Base-by-base conservation (phyloP, 2,797 vertebrate species). In the Microctenopoma stevenorrisi region DNA sequence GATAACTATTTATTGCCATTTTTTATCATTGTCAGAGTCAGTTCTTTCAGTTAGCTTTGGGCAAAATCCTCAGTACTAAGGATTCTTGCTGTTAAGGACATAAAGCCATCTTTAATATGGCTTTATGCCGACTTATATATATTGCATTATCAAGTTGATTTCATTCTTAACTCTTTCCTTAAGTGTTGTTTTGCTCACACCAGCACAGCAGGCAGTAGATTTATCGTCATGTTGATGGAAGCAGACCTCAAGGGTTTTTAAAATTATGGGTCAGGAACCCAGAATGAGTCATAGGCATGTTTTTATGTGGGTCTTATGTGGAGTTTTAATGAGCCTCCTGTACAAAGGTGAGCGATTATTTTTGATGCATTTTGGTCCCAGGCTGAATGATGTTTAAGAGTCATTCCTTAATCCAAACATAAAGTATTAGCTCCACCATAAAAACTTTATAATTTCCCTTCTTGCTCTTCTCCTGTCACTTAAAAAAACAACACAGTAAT, bases 241-340 rank as follows among this genome's bases (percentile, higher is more conserved):
- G 76, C 61, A 67, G 82, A 80, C 78, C 84, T 85, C 76, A 56
- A 75, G 74, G 74, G 46, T 70, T 81, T 82, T 59, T 63, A 16
- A 64, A 84, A 85, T 87, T 77, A 82, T 76, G 77, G 88, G 83
- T 87, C 86, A 87, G 73, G 60, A 82, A 76, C 79, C 72, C 64
- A 60, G 48, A 86, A 64, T 84, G 78, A 89, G 64, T 83, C 76
- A 83, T 54, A 74, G 64, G 63, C 69, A 54, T 72, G 65, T 78
- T 82, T 82, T 80, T 81, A 69, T 75, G 50, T 56, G 48, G 63
- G 76, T 77, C 79, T 63, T 73, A 61, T 69, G 78, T 82, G 61
- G 74, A 75, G 74, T 85, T 88, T 68, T 81, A 87, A 88, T 68
- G 64, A 85, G 64, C 52, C 64, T 57, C 16, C 10, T 9, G 64